Evolutionary conservation across 2,888 invertebrate genomes (phyloP), one percentile per base, ranked within the genome.

Genomic region (Napeogenes sylphis): DNA sequence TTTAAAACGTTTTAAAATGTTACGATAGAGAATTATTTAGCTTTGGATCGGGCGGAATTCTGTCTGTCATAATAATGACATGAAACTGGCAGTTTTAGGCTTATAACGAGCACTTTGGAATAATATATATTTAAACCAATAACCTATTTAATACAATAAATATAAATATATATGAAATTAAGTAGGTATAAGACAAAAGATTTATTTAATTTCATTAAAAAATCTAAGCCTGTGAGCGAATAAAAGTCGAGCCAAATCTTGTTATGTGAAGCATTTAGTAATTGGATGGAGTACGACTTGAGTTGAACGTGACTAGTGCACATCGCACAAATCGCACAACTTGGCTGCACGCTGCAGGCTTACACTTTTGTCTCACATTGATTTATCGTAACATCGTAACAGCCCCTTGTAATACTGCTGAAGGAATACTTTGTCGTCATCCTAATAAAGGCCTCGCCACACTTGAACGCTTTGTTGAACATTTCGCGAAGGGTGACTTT

Each of bases 201-300:
- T 21, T 21, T 21, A 21, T n/a, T 47, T 21, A 13, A 47, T 47
- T 8, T 42, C 8, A 21, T 6, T 51, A 21, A 5, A 21, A 10
- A 30, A 30, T 8, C 30, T 30, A 51, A 30, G 12, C 51, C 3
- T 30, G 30, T 2, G 30, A 30, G 51, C 47, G 51, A 51, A 51
- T 51, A 51, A 51, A 51, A 51, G 51, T 30, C 51, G 54, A 47
- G 53, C 55, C 47, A 63, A 66, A 64, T 64, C 59, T 66, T 64
- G 59, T 66, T 64, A 66, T 42, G 64, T 62, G 59, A 59, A 64
- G 61, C 57, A 61, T 59, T 57, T 59, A 63, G 65, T 67, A 67
- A 67, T 67, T 65, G 65, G 61, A 63, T 65, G 63, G 54, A 67
- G 65, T 60, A 59, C 55, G 47, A 59, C 53, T 61, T 58, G 59